Evolutionary conservation across 2,888 invertebrate genomes (phyloP).

Genomic region (Perizoma affinitatum): DNA sequence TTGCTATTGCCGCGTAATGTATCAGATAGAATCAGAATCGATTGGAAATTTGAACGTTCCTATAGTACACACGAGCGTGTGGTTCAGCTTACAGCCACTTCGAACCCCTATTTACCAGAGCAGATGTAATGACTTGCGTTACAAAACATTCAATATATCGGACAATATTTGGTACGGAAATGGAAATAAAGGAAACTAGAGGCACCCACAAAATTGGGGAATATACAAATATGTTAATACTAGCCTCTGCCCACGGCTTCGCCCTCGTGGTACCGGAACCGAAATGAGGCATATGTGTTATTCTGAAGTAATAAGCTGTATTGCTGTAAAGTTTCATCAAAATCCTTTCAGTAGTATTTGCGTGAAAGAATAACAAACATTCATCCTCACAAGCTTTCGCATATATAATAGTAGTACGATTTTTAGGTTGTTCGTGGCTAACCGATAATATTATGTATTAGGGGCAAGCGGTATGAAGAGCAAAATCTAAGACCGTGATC

Average conservation of each 20-base stretch:
- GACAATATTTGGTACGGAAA: slow-evolving; percentile 33
- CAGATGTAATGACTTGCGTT: slow-evolving; percentile 37
- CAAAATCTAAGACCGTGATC: slow-evolving; percentile 22
- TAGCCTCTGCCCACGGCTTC: too few species aligned
- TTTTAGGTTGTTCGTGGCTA: slow-evolving; percentile 23
- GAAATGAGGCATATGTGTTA: too few species aligned
- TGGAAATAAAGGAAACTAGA: slow-evolving; percentile 31
- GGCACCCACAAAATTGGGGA: slow-evolving; percentile 33
- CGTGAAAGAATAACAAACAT: too few species aligned
- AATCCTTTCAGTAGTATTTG: too few species aligned
- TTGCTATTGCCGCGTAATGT: slow-evolving; percentile 31
- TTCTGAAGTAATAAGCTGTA: too few species aligned
- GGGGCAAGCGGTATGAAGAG: slow-evolving; percentile 18
- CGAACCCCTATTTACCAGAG: slow-evolving; percentile 37
- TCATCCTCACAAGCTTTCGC: too few species aligned
- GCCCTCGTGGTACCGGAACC: too few species aligned
- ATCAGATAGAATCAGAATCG: slow-evolving; percentile 35
- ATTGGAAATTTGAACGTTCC: slow-evolving; percentile 41
- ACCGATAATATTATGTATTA: slow-evolving; percentile 25
- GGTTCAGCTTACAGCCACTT: slow-evolving; percentile 34
- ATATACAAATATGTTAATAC: slow-evolving; percentile 29
- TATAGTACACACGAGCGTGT: slow-evolving; percentile 30
- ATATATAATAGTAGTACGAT: too few species aligned
- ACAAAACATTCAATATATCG: slow-evolving; percentile 38
- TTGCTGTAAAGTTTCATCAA: too few species aligned